Conservation (phyloP, 2,113 vertebrate species). For the Chlamydotis undulata region DNA sequence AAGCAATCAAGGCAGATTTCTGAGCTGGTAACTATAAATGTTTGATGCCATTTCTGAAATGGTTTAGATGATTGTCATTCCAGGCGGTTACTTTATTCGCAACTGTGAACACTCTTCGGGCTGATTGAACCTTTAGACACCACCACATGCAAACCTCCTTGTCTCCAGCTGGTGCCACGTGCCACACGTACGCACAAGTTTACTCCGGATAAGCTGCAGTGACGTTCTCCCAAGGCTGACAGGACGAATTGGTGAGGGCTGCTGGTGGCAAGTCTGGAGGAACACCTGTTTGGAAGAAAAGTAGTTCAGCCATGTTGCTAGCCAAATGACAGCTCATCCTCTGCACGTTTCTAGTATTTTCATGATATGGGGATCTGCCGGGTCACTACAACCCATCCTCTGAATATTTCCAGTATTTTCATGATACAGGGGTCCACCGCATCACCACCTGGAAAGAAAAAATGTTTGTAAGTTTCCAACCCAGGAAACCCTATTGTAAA, state of each 20-base stretch:
- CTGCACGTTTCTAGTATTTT: neutral
- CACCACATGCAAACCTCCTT: accelerated
- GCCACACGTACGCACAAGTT: accelerated
- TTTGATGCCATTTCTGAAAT: neutral
- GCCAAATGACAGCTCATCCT: accelerated
- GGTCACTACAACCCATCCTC: no score
- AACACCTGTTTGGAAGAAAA: neutral
- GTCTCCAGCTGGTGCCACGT: neutral
- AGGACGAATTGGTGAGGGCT: neutral
- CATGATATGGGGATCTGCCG: accelerated
- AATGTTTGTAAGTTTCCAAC: neutral
- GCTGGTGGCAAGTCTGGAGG: neutral
- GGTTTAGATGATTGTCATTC: neutral
- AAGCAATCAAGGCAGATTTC: neutral
- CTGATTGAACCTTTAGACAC: neutral
- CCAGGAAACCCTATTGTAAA: neutral
- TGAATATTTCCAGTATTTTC: accelerated
- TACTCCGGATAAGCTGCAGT: neutral
- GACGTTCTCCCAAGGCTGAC: neutral
- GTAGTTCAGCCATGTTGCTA: neutral
- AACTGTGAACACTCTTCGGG: accelerated
- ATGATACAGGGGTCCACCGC: accelerated
- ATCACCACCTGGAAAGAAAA: neutral
- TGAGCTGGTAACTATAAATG: neutral
- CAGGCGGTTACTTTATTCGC: neutral